phyloP scores from a whole-genome alignment of 2,888 invertebrate species.

The Epistrophe eligans region DNA sequence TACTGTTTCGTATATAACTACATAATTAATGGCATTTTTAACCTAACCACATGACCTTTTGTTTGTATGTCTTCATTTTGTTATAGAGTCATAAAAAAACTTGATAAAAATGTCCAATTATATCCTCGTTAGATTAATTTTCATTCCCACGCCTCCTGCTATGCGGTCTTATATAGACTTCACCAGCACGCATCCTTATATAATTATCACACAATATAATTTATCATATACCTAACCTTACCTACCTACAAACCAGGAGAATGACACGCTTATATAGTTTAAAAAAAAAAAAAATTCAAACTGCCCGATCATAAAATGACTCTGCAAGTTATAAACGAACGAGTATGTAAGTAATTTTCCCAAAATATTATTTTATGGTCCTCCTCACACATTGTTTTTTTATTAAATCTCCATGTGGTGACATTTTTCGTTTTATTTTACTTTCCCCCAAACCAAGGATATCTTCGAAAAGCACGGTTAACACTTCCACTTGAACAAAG shows the following conservation, averaged over 20 bases:
- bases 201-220: conserved; percentile 4
- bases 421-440: conserved; percentile 8
- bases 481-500: conserved; percentile 54
- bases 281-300: conserved; percentile 40
- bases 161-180: not conserved
- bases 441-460: not conserved
- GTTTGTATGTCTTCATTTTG: not conserved
- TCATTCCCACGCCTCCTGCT: not conserved
- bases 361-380: not conserved
- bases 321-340: not conserved
- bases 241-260: not conserved
- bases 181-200: conserved; percentile 21
- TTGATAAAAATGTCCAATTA: conserved; percentile 30
- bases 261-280: not conserved
- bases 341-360: too few species aligned
- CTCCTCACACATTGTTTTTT: conserved; percentile 2
- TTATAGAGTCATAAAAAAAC: not conserved
- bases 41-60: conserved; percentile 12
- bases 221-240: conserved; percentile 24
- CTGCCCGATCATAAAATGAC: conserved; percentile 36
- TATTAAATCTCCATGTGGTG: conserved; percentile 1
- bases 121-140: conserved; percentile 29
- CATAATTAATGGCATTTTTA: conserved; percentile 2
- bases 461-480: conserved; percentile 25
- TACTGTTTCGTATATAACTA: not conserved